Conservation (phyloP, 2,888 invertebrate genomes). For the Thymelicus acteon region DNA sequence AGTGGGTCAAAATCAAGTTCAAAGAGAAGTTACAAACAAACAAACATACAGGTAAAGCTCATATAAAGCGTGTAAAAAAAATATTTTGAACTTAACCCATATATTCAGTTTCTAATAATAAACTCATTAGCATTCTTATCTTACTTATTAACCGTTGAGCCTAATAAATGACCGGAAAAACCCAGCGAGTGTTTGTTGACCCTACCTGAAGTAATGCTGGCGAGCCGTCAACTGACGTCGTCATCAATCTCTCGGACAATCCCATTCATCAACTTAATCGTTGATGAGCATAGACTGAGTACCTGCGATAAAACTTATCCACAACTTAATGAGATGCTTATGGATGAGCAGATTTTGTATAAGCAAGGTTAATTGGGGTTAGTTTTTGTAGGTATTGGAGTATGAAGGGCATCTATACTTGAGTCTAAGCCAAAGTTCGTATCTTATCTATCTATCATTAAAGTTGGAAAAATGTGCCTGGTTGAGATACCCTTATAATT, state of each 20-base stretch:
- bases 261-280: constrained; percentile 18
- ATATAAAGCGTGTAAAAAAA: too few species aligned
- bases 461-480: too few species aligned
- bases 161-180: constrained; percentile 23
- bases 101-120: neutral
- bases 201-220: constrained; percentile 27
- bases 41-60: too few species aligned
- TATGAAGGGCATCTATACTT: too few species aligned
- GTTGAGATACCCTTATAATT: too few species aligned
- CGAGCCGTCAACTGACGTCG: constrained; percentile 6
- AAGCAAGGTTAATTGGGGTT: neutral
- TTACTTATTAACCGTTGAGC: constrained; percentile 7
- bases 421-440: too few species aligned
- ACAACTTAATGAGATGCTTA: neutral
- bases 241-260: constrained; percentile 20
- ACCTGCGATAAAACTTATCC: neutral
- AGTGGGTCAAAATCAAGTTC: too few species aligned
- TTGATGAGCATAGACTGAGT: constrained; percentile 7
- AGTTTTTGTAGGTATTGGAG: too few species aligned
- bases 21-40: too few species aligned
- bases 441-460: too few species aligned
- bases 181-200: constrained; percentile 13
- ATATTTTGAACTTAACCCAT: too few species aligned
- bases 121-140: neutral
- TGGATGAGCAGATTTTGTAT: neutral